Evolutionary conservation across 2,797 vertebrate genomes (phyloP), one percentile per base, ranked within the genome.

Genomic region (Benthosema pterotum): DNA sequence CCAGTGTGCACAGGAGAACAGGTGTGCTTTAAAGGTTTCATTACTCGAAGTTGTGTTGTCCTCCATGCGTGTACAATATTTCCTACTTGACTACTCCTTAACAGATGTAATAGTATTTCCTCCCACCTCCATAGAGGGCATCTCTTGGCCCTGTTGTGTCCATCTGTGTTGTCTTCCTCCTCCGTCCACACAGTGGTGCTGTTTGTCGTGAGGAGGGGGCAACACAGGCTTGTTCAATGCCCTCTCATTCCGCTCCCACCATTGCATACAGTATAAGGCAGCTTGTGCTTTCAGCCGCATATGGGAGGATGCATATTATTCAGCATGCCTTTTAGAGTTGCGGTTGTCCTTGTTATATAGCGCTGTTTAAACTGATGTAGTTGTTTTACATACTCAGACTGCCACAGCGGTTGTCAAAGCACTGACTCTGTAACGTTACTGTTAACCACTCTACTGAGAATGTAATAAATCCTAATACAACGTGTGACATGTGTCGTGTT

Each of bases 171-270:
- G 61, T 58, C 17, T 74, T 74, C 67, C 42, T 60, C 5, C 11
- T 80, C 65, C 45, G 52, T 69, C 90, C 88, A 89, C 82, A 66
- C 74, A 87, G 71, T 63, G 90, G 78, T 79, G 32, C 74, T 75
- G 72, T 75, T 45, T 75, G 4, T 68, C 60, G 18, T 62, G 57
- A 71, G 62, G 43, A n/a, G 18, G 47, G 15, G 12, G n/a, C 38
- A 67, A 67, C 38, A 59, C 6, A 45, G 16, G 14, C 57, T n/a
- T 42, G 15, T 17, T 56, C 62, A 51, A 52, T 48, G 54, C 50
- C 0, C 25, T 28, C 52, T 22, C 16, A 3, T n/a, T n/a, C n/a
- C n/a, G n/a, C n/a, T n/a, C 49, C 32, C 8, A 38, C 32, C 32
- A 38, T 32, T 6, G 28, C 49, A 46, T 46, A 25, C 5, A 25